These are phyloP conservation scores for Drosophila aldrichi DNA, from an alignment of 2,888 invertebrate species.

Conservation along the genomic window DNA sequence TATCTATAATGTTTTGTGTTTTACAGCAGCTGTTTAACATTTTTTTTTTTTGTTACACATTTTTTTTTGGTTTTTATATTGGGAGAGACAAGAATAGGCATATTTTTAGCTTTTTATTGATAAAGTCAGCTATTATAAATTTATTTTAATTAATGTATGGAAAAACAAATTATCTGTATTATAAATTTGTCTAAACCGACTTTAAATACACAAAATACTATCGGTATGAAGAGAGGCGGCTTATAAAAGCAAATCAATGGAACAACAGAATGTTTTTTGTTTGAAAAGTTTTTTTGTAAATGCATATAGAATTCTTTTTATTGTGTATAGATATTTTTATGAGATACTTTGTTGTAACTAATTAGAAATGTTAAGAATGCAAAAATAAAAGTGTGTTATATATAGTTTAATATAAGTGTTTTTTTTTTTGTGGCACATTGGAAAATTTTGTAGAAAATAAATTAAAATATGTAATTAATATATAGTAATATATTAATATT, in stretches of 20 bases:
- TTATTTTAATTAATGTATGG: neutral
- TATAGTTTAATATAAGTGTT: too few relatives aligned
- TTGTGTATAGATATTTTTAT: neutral
- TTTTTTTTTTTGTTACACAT: neutral
- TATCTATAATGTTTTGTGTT: conserved; percentile 4
- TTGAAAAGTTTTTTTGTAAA: neutral
- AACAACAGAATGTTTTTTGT: neutral
- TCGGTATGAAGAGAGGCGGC: too few relatives aligned
- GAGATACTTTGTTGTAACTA: neutral
- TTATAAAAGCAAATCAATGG: neutral
- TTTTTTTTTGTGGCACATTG: too few relatives aligned
- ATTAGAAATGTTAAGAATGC: neutral
- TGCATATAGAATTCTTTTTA: neutral
- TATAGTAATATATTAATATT: too few relatives aligned
- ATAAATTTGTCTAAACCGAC: neutral
- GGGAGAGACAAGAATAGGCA: neutral
- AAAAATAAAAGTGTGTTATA: too few relatives aligned
- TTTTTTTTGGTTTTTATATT: neutral
- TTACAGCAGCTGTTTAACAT: neutral
- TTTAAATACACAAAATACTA: neutral
- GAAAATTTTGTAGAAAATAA: too few relatives aligned
- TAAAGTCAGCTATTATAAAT: neutral
- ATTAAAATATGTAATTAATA: too few relatives aligned
- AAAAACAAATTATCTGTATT: neutral
- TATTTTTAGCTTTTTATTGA: neutral